Evolutionary conservation across 2,113 vertebrate species (phyloP).

Genomic region (Ailuropoda melanoleuca): DNA sequence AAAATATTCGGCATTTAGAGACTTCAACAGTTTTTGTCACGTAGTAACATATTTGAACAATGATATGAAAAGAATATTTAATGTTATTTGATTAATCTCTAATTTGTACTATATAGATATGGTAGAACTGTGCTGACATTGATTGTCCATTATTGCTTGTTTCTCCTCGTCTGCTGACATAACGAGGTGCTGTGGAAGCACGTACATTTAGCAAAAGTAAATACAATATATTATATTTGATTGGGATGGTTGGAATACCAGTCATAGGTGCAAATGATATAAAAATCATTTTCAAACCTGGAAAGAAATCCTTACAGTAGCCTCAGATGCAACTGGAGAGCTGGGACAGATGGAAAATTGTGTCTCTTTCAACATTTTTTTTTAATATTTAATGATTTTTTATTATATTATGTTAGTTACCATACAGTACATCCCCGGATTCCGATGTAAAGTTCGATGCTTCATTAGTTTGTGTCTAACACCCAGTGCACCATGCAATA

Average conservation of each 20-base stretch:
- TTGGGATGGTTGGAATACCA: neutral
- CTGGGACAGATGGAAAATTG: neutral
- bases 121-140: neutral
- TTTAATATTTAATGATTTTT: too few species aligned
- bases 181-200: neutral
- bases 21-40: neutral
- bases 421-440: too few species aligned
- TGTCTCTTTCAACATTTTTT: neutral
- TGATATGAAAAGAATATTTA: neutral
- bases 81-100: neutral
- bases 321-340: neutral
- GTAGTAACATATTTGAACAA: neutral
- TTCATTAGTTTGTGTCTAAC: too few species aligned
- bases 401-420: too few species aligned
- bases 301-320: conserved; percentile 5
- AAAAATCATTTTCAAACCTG: neutral
- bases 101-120: neutral
- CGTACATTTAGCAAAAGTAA: neutral
- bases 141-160: neutral
- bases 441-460: too few species aligned
- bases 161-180: neutral
- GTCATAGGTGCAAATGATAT: neutral
- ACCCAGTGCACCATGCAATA: too few species aligned
- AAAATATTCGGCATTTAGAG: neutral
- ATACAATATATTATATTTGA: neutral